Percentiles rank a stretch among this genome's conserved stretches.
Conservation (phyloP, 2,113 vertebrate species). For the Willisornis vidua region DNA sequence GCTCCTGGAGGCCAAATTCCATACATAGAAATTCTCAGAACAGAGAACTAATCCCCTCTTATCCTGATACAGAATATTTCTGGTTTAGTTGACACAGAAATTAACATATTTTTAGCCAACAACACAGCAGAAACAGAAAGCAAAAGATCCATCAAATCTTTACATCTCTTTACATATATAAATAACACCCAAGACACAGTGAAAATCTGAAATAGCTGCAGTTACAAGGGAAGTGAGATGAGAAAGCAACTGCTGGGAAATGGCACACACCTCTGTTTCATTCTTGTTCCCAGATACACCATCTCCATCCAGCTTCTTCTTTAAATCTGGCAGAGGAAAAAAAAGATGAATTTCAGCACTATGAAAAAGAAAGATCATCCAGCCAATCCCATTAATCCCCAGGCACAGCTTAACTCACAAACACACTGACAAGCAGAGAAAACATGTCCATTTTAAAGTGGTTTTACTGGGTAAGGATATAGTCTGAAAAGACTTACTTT, state of each 20-base stretch:
- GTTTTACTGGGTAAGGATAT: neutral
- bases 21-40: neutral
- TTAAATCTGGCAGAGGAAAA: slow-evolving; percentile 79
- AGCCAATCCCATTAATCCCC: neutral
- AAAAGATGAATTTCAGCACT: neutral
- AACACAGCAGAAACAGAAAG: neutral
- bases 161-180: neutral
- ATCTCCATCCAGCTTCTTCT: slow-evolving; percentile 76
- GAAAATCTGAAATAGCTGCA: neutral
- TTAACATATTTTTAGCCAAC: neutral
- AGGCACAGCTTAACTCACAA: neutral
- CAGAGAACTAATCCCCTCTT: neutral
- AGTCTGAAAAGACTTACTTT: neutral
- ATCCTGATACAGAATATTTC: neutral
- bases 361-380: neutral
- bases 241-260: neutral
- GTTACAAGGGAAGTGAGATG: neutral
- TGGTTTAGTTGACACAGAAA: neutral
- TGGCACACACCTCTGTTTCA: slow-evolving; percentile 74
- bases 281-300: slow-evolving; percentile 62
- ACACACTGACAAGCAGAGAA: neutral
- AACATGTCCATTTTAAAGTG: rapidly evolving
- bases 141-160: neutral
- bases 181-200: rapidly evolving
- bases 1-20: neutral